Percentiles rank a stretch among this genome's conserved stretches.
Conservation (phyloP, 2,888 invertebrate genomes). For the Cerastis leucographa region DNA sequence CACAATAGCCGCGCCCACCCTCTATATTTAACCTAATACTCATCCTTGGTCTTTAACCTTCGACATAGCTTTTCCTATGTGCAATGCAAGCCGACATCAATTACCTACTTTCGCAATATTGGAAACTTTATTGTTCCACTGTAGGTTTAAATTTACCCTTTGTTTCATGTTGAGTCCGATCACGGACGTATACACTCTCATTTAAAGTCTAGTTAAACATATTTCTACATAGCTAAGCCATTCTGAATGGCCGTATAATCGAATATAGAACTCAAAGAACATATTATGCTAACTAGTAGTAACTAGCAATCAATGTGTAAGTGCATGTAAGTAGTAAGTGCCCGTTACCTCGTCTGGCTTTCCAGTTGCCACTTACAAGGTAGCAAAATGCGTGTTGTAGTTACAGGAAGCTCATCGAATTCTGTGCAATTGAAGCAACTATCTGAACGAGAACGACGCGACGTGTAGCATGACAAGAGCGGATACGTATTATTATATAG, state of each 20-base stretch:
- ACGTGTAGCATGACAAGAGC: constrained; percentile 65
- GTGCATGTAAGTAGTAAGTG: constrained; percentile 63
- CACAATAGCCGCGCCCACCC: constrained; percentile 72
- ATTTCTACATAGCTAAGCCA: constrained; percentile 6
- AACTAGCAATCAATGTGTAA: constrained; percentile 65
- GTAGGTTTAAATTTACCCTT: constrained; percentile 34
- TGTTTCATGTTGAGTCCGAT: constrained; percentile 27
- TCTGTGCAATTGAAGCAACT: constrained; percentile 63
- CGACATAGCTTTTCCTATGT: constrained; percentile 69
- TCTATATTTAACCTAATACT: constrained; percentile 75
- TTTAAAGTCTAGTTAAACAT: constrained; percentile 25
- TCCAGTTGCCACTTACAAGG: constrained; percentile 63
- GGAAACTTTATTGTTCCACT: constrained; percentile 58
- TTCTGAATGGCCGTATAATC: constrained; percentile 32
- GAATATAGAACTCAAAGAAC: constrained; percentile 52
- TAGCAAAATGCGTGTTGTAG: constrained; percentile 65
- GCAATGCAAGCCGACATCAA: constrained; percentile 62
- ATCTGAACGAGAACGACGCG: too few relatives aligned
- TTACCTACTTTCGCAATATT: constrained; percentile 62
- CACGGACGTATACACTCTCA: constrained; percentile 5
- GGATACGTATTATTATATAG: constrained; percentile 59
- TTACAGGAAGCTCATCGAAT: constrained; percentile 69
- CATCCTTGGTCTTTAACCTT: constrained; percentile 79
- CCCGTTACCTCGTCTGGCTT: constrained; percentile 59
- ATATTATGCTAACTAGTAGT: constrained; percentile 63